A percentile compares a stretch with the other conserved stretches of the same genome.
Evolutionary conservation across 2,888 invertebrate species (phyloP).

Genomic region (Alentia gelatinosa): DNA sequence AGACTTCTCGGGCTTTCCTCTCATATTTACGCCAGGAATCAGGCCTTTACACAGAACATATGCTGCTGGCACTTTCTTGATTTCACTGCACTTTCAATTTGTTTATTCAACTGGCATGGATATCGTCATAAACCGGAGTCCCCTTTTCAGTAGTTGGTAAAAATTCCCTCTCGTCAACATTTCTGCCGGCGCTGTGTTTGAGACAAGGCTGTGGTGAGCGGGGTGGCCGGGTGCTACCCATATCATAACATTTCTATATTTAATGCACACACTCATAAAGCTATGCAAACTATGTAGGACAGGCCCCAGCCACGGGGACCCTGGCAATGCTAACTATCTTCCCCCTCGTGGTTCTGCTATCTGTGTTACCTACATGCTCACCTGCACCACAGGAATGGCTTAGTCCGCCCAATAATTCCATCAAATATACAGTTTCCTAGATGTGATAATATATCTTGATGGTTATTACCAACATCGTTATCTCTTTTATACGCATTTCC

Average conservation of each 20-base stretch:
- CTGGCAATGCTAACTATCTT: conserved; percentile 27
- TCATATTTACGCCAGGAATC: conserved; percentile 41
- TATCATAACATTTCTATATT: conserved; percentile 54
- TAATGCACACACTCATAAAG: conserved; percentile 54
- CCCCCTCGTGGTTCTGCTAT: conserved; percentile 11
- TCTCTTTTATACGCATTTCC: no score
- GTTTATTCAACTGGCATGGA: conserved; percentile 53
- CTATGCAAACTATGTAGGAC: conserved; percentile 53
- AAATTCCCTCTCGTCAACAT: conserved; percentile 50
- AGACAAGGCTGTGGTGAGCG: conserved; percentile 23
- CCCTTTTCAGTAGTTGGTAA: conserved; percentile 37
- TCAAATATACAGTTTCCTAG: no score
- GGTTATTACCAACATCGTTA: no score
- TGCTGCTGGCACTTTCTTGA: conserved; percentile 51
- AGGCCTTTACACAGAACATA: conserved; percentile 48
- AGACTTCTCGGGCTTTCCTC: conserved; percentile 25
- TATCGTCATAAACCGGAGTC: conserved; percentile 48
- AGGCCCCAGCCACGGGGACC: background rate
- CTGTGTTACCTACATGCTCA: conserved; percentile 20
- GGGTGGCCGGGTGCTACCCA: conserved; percentile 47
- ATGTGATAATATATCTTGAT: no score
- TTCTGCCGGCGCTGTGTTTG: conserved; percentile 17
- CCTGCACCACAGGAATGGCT: conserved; percentile 3
- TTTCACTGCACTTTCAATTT: conserved; percentile 54
- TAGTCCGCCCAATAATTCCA: no score